Evolutionary conservation across 2,797 vertebrate species (phyloP).

Genomic region (Neoniphon sammara): DNA sequence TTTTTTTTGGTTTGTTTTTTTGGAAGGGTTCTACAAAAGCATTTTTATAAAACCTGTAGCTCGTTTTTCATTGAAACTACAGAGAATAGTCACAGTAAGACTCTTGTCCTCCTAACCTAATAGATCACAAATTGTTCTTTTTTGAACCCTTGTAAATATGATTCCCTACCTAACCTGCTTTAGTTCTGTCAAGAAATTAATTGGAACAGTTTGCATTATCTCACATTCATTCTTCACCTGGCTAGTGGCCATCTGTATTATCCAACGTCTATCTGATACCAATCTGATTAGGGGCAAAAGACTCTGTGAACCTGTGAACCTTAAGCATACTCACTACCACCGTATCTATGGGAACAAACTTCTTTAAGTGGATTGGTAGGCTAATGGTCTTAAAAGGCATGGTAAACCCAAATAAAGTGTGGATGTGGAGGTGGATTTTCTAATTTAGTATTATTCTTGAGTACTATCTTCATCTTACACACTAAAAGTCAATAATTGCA

Average conservation of each 20-base stretch:
- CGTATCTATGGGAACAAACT: constrained; percentile 22
- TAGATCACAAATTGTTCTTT: background rate
- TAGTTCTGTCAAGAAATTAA: constrained; percentile 27
- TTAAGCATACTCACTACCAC: constrained; percentile 29
- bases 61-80: constrained; percentile 13
- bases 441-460: too few species aligned
- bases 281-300: constrained; percentile 37
- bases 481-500: too few species aligned
- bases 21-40: constrained; percentile 13
- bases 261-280: constrained; percentile 44
- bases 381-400: constrained; percentile 17
- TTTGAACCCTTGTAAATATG: constrained; percentile 5
- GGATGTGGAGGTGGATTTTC: too few species aligned
- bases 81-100: background rate
- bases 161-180: background rate
- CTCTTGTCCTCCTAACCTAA: too few species aligned
- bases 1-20: too few species aligned
- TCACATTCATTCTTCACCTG: constrained; percentile 17
- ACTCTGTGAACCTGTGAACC: constrained; percentile 29
- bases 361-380: constrained; percentile 8
- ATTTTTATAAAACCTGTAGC: constrained; percentile 6
- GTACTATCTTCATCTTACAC: too few species aligned
- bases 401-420: too few species aligned
- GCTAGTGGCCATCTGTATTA: constrained; percentile 20
- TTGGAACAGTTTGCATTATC: constrained; percentile 31